Base-by-base conservation (phyloP, 2,113 vertebrate species). In the Psettodes erumei region DNA sequence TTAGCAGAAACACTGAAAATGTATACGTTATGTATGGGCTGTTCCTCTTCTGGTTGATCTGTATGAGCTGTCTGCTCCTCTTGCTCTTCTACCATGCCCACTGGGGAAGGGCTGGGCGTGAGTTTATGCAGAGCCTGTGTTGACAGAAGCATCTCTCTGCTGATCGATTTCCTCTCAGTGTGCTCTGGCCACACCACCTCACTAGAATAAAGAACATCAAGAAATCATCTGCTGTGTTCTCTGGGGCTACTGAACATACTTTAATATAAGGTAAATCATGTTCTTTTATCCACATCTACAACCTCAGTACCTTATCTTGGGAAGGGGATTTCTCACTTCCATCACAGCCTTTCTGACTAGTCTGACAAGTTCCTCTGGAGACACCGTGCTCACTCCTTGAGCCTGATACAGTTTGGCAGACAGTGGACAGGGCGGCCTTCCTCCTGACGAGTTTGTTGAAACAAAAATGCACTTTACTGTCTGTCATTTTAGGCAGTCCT, bases 391-490 rank as follows among this genome's bases (percentile, higher is more conserved):
- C 27, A 23, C 61, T 19, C n/a, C 74, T 53, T 88, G 81, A 81
- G 74, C 72, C 60, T 61, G 71, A 76, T 90, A 87, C 50, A 90
- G 79, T n/a, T 58, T 48, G 25, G 92, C 86, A 65, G 89, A 91
- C 37, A 93, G 75, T 0, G 88, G 88, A 30, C 40, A 72, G 2
- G 61, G 82, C 8, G 73, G 28, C 7, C 56, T 40, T 38, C 51
- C 85, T 84, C 60, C 62, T 66, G 43, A 66, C 45, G 8, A 56
- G 48, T 61, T 6, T 6, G 21, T 19, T 66, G 6, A 37, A 79
- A 71, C n/a, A 1, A 62, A 56, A 48, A 16, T 11, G 28, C 9
- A 1, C 33, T 70, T 10, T 47, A 38, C 63, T 18, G 9, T 7
- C 37, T 38, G 3, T 0, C 51, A 28, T 15, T 42, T 66, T 7